phyloP scores from a whole-genome alignment of 1,140 invertebrate genomes.

The Drosophila rhopaloa region DNA sequence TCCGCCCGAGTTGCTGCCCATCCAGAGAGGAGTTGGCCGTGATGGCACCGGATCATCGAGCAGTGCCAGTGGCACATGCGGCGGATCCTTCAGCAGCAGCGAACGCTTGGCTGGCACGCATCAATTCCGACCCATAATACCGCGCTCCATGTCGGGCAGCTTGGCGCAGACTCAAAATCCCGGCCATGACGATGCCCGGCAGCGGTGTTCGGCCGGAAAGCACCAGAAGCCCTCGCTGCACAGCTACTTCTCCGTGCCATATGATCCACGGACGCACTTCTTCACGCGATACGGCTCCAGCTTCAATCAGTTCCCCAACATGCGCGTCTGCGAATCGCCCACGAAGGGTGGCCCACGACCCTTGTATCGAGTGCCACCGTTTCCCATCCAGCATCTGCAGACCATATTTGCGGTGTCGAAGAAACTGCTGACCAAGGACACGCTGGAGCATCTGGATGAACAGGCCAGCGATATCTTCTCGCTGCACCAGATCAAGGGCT shows the following conservation, averaged over 20 bases:
- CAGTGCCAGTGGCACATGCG: constrained; percentile 44
- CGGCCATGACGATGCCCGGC: constrained; percentile 11
- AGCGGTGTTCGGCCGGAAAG: constrained; percentile 37
- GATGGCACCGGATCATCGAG: constrained; percentile 54
- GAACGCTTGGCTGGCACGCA: constrained; percentile 85
- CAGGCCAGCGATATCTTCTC: constrained; percentile 91
- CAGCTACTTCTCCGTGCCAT: constrained; percentile 88
- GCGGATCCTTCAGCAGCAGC: constrained; percentile 68
- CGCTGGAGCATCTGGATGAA: constrained; percentile 92
- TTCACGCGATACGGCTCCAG: constrained; percentile 97
- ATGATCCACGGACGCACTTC: constrained; percentile 93
- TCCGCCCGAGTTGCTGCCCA: constrained; percentile 89
- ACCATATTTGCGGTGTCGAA: constrained; percentile 93
- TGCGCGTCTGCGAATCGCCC: constrained; percentile 88
- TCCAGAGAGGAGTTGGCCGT: constrained; percentile 85
- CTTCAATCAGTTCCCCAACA: constrained; percentile 94
- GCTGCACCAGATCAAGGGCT: constrained; percentile 86
- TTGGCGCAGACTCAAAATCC: constrained; percentile 86
- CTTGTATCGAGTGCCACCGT: constrained; percentile 84
- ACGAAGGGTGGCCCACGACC: constrained; percentile 86
- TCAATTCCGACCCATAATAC: constrained; percentile 94
- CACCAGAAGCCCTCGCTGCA: constrained; percentile 86
- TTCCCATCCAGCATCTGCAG: constrained; percentile 91
- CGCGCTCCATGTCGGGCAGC: constrained; percentile 94
- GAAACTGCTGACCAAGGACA: constrained; percentile 94